phyloP scores from a whole-genome alignment of 2,888 invertebrate genomes.

The Drosophila macrospina region DNA sequence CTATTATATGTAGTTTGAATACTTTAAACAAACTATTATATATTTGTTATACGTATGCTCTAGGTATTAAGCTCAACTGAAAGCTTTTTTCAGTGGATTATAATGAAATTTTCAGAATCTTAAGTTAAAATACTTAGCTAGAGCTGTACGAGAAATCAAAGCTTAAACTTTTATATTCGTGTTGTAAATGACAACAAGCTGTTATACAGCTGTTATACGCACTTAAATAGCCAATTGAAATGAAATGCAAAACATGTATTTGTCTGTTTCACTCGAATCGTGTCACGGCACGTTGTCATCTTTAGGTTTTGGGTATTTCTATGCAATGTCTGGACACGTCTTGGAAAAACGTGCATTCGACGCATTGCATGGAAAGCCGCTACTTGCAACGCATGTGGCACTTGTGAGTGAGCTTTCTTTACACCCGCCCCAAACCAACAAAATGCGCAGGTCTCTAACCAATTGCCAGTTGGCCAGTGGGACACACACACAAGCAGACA shows the following conservation, averaged over 20 bases:
- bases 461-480: slow-evolving; percentile 37
- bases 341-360: slow-evolving; percentile 45
- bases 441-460: slow-evolving; percentile 11
- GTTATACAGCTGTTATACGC: neutral
- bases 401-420: slow-evolving; percentile 29
- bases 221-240: neutral
- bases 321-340: slow-evolving; percentile 50
- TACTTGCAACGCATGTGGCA: slow-evolving; percentile 19
- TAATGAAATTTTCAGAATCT: neutral
- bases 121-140: neutral
- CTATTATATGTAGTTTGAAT: no score
- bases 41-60: no score
- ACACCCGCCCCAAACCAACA: slow-evolving; percentile 3
- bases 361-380: slow-evolving; percentile 47
- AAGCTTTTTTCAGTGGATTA: neutral
- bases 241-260: neutral
- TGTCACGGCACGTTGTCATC: slow-evolving; percentile 10
- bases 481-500: slow-evolving; percentile 23
- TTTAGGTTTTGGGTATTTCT: slow-evolving; percentile 19
- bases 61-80: no score
- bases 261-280: neutral
- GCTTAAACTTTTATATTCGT: no score
- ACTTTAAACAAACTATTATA: no score
- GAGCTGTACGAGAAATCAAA: neutral
- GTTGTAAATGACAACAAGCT: neutral